Conservation (phyloP, 1,140 invertebrate species). For the Drosophila paulistorum region DNA sequence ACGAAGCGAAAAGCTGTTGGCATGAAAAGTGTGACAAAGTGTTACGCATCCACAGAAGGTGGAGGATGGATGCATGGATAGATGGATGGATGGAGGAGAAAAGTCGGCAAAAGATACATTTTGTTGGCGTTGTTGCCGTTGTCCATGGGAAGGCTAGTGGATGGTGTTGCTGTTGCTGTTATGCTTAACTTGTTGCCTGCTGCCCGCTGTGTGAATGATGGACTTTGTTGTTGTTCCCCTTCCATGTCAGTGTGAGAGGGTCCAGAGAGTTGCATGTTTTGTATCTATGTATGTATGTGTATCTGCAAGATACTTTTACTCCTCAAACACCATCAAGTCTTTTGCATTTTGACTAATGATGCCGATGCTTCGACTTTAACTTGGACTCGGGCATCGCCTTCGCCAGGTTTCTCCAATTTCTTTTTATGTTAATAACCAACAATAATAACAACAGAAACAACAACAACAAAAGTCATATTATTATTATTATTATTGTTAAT, state of each 20-base stretch:
- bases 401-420: slow-evolving; percentile 72
- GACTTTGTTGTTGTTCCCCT: slow-evolving; percentile 73
- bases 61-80: neutral
- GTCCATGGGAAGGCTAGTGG: slow-evolving; percentile 24
- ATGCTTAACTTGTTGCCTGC: slow-evolving; percentile 41
- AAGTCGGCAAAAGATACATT: slow-evolving; percentile 75
- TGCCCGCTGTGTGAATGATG: slow-evolving; percentile 79
- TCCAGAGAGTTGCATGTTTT: slow-evolving; percentile 70
- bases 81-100: slow-evolving; percentile 25
- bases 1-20: slow-evolving; percentile 62
- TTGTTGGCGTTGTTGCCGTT: slow-evolving; percentile 48
- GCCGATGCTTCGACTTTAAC: slow-evolving; percentile 37
- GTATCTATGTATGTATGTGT: slow-evolving; percentile 75
- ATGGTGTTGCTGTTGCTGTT: neutral
- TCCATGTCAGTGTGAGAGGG: slow-evolving; percentile 27
- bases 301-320: slow-evolving; percentile 78
- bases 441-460: slow-evolving; percentile 28
- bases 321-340: slow-evolving; percentile 45
- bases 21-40: slow-evolving; percentile 81
- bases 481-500: slow-evolving; percentile 64
- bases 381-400: slow-evolving; percentile 42
- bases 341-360: slow-evolving; percentile 72
- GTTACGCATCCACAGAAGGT: slow-evolving; percentile 71
- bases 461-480: slow-evolving; percentile 23
- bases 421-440: slow-evolving; percentile 63